Evolutionary conservation across 2,113 vertebrate species (phyloP), one percentile per base, ranked within the genome.

Genomic region (Periophthalmus modestus): DNA sequence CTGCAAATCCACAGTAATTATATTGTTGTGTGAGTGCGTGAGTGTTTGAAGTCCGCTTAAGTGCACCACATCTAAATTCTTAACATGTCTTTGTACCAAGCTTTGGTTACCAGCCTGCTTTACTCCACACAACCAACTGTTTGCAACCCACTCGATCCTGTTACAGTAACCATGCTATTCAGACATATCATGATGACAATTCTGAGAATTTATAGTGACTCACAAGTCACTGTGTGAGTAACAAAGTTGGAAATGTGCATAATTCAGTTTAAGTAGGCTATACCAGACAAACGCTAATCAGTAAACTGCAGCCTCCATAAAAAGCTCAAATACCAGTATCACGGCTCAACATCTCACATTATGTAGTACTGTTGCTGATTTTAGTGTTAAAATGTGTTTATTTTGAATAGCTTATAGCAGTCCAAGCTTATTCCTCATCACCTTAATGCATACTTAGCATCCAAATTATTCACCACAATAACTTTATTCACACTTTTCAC

Each of bases 51-150:
- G 62, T 43, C 62, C 19, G 9, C 5, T 65, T 43, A 39, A 65
- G 34, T n/a, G 62, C 18, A 39, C 34, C 62, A 36, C 62, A 65
- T 65, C 62, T 65, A 39, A 65, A 65, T 65, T 65, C 62, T 65
- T 65, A 65, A 65, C 62, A 39, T 2, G 7, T 39, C 18, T 65
- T 62, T 65, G 58, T 61, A 39, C 62, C 59, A 34, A 39, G 62
- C 18, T 65, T 61, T 0, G 12, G 62, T 65, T 65, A 65, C 62
- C 62, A 19, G 34, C 34, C 62, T n/a, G 28, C 14, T 62, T 18
- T 13, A 28, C 23, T 33, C 57, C 23, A 5, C 23, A 28, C 57
- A 23, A 65, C 62, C 62, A 65, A 65, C 62, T 39, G 62, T 39
- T 65, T 36, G 62, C 24, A 12, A 33, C 33, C 62, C 36, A 6